phyloP scores from a whole-genome alignment of 2,888 invertebrate species.

The Coleophora flavipennella region DNA sequence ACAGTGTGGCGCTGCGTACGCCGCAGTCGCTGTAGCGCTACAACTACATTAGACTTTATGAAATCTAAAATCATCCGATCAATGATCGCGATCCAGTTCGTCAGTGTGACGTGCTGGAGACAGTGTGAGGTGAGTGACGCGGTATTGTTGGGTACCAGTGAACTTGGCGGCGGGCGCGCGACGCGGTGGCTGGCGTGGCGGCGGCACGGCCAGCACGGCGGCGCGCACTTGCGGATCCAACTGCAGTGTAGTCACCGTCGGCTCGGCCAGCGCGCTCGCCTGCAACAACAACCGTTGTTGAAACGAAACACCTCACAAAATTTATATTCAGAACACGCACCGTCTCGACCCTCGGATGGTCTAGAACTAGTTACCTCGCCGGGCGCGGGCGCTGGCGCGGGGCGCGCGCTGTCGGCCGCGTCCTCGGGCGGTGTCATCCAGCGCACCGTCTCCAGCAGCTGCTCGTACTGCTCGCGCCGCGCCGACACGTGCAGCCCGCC shows the following conservation, averaged over 20 bases:
- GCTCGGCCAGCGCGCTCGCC: slow-evolving; percentile 29
- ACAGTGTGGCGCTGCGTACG: too few relatives aligned
- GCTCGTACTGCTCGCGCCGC: slow-evolving; percentile 90
- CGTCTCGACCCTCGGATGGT: too few relatives aligned
- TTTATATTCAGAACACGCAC: too few relatives aligned
- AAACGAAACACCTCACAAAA: too few relatives aligned
- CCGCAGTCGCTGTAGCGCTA: too few relatives aligned
- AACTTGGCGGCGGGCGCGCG: not conserved
- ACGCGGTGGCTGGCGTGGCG: slow-evolving; percentile 23
- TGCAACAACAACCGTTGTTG: not conserved
- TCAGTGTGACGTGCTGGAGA: too few relatives aligned
- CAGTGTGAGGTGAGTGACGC: too few relatives aligned
- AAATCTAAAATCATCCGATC: too few relatives aligned
- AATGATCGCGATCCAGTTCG: too few relatives aligned
- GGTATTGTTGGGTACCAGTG: too few relatives aligned
- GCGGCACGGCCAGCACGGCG: slow-evolving; percentile 55
- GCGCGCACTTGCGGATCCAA: slow-evolving; percentile 77
- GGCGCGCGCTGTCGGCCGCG: slow-evolving; percentile 14
- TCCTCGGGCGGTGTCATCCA: slow-evolving; percentile 15
- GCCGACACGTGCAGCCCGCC: slow-evolving; percentile 89
- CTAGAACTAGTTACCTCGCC: too few relatives aligned
- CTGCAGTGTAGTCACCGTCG: slow-evolving; percentile 60
- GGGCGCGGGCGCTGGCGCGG: slow-evolving; percentile 10
- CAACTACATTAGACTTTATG: too few relatives aligned
- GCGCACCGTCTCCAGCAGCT: slow-evolving; percentile 81